phyloP scores from a whole-genome alignment of 2,888 invertebrate genomes.

The Leucophenga maculata region DNA sequence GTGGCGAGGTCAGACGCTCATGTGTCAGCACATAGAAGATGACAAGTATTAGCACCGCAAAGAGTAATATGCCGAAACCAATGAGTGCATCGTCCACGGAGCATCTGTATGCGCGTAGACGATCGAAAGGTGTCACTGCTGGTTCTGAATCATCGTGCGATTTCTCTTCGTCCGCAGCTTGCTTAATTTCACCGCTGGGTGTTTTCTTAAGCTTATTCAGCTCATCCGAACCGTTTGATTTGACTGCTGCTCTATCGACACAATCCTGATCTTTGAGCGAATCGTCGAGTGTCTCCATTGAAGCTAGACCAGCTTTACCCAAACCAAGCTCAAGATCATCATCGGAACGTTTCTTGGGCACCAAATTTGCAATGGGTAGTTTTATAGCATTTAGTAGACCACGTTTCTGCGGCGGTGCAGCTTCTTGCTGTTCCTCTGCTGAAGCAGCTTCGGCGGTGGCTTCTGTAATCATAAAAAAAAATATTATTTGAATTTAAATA shows the following conservation, averaged over 20 bases:
- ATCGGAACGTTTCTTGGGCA: conserved; percentile 74
- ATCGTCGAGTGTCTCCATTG: conserved; percentile 87
- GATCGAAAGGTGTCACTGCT: conserved; percentile 74
- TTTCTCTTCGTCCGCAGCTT: conserved; percentile 69
- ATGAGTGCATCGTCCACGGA: conserved; percentile 77
- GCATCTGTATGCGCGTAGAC: conserved; percentile 79
- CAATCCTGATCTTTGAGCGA: conserved; percentile 78
- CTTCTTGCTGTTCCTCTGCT: conserved; percentile 45
- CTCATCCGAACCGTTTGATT: conserved; percentile 77
- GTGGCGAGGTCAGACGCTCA: conserved; percentile 75
- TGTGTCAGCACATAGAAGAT: conserved; percentile 79
- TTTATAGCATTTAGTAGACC: conserved; percentile 77
- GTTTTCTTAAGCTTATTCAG: conserved; percentile 79
- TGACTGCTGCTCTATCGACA: conserved; percentile 71
- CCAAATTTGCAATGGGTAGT: conserved; percentile 77
- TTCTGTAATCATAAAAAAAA: conserved; percentile 47
- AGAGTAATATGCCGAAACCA: conserved; percentile 75
- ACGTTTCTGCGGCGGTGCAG: conserved; percentile 71
- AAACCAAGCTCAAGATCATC: conserved; percentile 75
- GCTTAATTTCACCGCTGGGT: conserved; percentile 63
- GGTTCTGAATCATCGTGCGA: conserved; percentile 62
- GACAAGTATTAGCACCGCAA: conserved; percentile 77
- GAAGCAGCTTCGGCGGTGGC: conserved; percentile 64
- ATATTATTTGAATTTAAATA: neutral
- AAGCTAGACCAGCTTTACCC: conserved; percentile 82